These are phyloP conservation scores for Oxycera nigricornis DNA, from an alignment of 2,888 invertebrate species.

Conservation along the genomic window DNA sequence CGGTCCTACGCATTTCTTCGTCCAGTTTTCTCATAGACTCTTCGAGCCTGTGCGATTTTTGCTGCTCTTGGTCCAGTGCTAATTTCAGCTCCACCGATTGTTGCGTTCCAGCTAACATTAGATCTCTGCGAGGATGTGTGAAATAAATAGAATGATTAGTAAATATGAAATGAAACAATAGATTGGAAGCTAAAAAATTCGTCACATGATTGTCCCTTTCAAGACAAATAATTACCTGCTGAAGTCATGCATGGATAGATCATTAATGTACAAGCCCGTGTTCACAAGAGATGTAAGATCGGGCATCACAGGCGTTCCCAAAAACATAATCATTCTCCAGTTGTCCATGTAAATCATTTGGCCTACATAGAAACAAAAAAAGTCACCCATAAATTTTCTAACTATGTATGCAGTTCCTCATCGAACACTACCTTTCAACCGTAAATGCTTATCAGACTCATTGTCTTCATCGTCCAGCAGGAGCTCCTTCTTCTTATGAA, in stretches of 20 bases:
- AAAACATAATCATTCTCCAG: slow-evolving; percentile 97
- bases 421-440: slow-evolving; percentile 76
- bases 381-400: neutral
- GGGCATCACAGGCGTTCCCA: slow-evolving; percentile 96
- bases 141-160: no score
- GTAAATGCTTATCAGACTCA: slow-evolving; percentile 76
- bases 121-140: slow-evolving; percentile 76
- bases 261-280: slow-evolving; percentile 95
- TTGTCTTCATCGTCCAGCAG: slow-evolving; percentile 68
- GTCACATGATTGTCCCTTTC: no score
- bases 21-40: slow-evolving; percentile 96
- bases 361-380: slow-evolving; percentile 67
- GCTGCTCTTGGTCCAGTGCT: slow-evolving; percentile 94
- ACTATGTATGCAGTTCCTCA: neutral
- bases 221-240: slow-evolving; percentile 74
- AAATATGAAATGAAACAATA: no score
- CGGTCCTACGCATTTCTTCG: slow-evolving; percentile 94
- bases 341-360: slow-evolving; percentile 99
- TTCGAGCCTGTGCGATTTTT: slow-evolving; percentile 94
- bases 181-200: no score
- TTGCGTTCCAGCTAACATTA: slow-evolving; percentile 95
- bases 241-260: slow-evolving; percentile 98
- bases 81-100: slow-evolving; percentile 96
- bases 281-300: slow-evolving; percentile 91
- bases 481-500: slow-evolving; percentile 64